Evolutionary conservation across 92 coral and sea anemone genomes (phyloP).

Genomic region (Zoanthus gigantus): DNA sequence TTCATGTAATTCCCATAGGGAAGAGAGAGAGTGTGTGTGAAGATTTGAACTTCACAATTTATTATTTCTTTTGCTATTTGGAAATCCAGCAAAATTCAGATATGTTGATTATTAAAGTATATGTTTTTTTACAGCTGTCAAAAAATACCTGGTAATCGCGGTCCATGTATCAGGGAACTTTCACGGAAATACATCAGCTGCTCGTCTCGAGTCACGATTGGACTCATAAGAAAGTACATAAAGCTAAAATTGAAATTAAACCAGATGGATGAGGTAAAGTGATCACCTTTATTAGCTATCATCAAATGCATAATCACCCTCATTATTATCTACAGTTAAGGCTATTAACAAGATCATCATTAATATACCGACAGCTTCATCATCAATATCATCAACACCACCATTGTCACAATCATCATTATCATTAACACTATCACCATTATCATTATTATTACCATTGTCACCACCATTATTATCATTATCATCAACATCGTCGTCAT

Average conservation of each 20-base stretch:
- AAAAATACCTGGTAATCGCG: constrained; percentile 15
- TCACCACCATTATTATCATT: not conserved
- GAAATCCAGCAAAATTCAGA: too few relatives aligned
- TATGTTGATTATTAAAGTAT: not conserved
- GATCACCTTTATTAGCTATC: not conserved
- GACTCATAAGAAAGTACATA: constrained; percentile 91
- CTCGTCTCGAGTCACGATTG: constrained; percentile 94
- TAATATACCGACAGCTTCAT: not conserved
- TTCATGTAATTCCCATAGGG: too few relatives aligned
- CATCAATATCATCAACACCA: not conserved
- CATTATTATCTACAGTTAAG: not conserved
- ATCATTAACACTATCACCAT: not conserved
- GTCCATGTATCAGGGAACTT: constrained; percentile 75
- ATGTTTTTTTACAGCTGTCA: constrained; percentile 16
- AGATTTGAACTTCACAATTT: too few relatives aligned
- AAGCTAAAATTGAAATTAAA: constrained; percentile 83
- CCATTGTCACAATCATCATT: not conserved
- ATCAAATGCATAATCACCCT: not conserved
- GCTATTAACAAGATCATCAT: not conserved
- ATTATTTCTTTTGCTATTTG: too few relatives aligned
- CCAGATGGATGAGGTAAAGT: constrained; percentile 79
- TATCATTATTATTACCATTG: not conserved
- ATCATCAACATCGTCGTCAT: not conserved
- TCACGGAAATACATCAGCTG: constrained; percentile 92
- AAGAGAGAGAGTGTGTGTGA: too few relatives aligned